phyloP scores from a whole-genome alignment of 2,113 vertebrate genomes.

The Paradisaea rubra region DNA sequence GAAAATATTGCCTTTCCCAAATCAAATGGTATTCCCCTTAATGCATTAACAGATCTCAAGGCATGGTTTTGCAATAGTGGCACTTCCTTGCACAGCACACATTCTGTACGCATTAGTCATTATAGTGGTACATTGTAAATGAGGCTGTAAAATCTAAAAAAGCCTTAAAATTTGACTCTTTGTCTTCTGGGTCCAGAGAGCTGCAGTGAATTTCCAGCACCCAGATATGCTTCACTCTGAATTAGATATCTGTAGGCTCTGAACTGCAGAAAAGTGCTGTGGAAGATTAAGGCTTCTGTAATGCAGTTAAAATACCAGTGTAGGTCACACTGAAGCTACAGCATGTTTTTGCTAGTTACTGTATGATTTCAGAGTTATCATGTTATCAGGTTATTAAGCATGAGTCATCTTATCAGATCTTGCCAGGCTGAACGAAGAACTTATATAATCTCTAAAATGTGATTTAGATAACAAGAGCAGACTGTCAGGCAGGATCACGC shows the following conservation, averaged over 20 bases:
- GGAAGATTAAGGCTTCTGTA: background rate
- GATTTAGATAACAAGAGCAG: background rate
- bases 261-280: background rate
- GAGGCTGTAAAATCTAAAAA: background rate
- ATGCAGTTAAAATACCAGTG: background rate
- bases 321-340: background rate
- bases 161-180: background rate
- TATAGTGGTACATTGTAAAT: background rate
- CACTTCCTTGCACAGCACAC: background rate
- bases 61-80: background rate
- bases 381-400: conserved; percentile 6
- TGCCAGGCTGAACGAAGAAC: background rate
- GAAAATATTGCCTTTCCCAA: background rate
- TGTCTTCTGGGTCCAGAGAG: background rate
- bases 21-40: background rate
- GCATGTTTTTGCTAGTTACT: conserved; percentile 9
- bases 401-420: conserved; percentile 18
- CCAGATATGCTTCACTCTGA: background rate
- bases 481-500: background rate
- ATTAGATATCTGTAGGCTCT: background rate
- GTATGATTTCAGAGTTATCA: background rate
- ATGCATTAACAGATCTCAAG: background rate
- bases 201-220: background rate
- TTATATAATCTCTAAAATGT: conserved; percentile 14
- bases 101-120: background rate